These are phyloP conservation scores for Mayetiola destructor DNA, from an alignment of 2,888 invertebrate species.

Conservation along the genomic window DNA sequence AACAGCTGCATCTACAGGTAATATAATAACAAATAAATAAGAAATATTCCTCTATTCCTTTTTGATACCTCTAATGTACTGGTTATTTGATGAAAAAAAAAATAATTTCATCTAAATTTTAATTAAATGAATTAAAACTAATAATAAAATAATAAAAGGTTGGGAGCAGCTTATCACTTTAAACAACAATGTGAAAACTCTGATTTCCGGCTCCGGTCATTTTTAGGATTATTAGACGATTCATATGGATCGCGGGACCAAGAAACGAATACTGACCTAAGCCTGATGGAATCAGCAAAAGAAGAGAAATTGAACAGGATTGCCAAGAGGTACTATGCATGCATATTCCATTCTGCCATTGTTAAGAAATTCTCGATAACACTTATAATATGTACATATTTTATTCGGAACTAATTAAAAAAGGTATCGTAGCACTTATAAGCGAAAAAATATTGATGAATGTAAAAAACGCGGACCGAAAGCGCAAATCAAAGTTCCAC, in stretches of 20 bases:
- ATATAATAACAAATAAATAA: no score
- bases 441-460: conserved; percentile 41
- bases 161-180: conserved; percentile 47
- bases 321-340: conserved; percentile 23
- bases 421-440: conserved; percentile 36
- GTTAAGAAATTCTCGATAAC: neutral
- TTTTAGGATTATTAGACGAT: conserved; percentile 38
- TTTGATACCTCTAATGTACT: no score
- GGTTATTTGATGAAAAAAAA: no score
- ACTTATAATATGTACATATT: neutral
- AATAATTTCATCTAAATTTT: no score
- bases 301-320: conserved; percentile 26
- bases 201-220: conserved; percentile 42
- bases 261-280: conserved; percentile 41
- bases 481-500: conserved; percentile 42
- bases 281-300: no score
- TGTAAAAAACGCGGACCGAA: conserved; percentile 46
- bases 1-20: conserved; percentile 47
- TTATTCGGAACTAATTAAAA: conserved; percentile 17
- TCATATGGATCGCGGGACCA: conserved; percentile 36
- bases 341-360: neutral
- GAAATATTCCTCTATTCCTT: no score
- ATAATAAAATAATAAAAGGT: no score
- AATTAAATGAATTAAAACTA: no score
- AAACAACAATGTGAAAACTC: conserved; percentile 48